Conservation (phyloP, 2,797 vertebrate species). For the Hippopotamyrus pictus region DNA sequence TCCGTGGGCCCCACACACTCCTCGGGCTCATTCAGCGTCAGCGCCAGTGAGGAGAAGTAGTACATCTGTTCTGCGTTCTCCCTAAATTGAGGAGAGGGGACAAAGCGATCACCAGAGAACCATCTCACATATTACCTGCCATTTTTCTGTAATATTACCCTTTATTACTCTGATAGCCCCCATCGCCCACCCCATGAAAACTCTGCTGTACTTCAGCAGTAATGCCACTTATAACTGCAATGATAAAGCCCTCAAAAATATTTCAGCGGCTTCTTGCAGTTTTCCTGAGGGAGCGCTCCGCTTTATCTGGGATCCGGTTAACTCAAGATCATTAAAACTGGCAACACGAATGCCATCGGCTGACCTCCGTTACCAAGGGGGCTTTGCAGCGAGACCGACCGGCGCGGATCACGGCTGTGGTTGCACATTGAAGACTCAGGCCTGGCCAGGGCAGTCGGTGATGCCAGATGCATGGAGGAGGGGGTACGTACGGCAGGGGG, state of each 20-base stretch:
- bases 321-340: neutral
- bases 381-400: neutral
- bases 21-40: constrained; percentile 85
- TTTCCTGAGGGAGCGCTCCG: neutral
- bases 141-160: neutral
- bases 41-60: constrained; percentile 84
- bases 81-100: constrained; percentile 48
- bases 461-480: neutral
- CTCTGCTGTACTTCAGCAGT: neutral
- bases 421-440: neutral
- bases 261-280: neutral
- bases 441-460: neutral
- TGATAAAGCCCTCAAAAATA: neutral
- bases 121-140: neutral
- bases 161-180: neutral
- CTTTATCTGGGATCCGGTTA: neutral
- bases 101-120: neutral
- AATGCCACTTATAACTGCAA: neutral
- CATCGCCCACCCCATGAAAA: neutral
- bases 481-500: constrained; percentile 77
- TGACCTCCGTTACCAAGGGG: neutral
- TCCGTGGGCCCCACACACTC: constrained; percentile 74
- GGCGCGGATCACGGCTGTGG: neutral
- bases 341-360: neutral
- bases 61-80: constrained; percentile 97